A percentile compares a stretch with the other conserved stretches of the same genome.
These are phyloP conservation scores for Mellivora capensis DNA, from an alignment of 2,113 vertebrate species.

Conservation along the genomic window DNA sequence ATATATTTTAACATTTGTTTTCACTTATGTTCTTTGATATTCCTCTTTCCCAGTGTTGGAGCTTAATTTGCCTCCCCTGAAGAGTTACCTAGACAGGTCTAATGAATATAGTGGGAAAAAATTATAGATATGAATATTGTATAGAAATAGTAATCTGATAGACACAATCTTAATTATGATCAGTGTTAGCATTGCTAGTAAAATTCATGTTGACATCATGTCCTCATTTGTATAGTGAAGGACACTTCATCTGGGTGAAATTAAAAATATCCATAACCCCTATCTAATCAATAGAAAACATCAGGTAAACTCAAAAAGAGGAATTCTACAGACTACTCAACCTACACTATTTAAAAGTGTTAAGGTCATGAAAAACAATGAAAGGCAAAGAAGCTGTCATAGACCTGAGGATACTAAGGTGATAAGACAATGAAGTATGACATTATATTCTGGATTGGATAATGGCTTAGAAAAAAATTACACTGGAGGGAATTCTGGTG, in stretches of 20 bases:
- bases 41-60: not conserved
- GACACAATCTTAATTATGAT: not conserved
- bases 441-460: not conserved
- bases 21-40: not conserved
- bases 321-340: not conserved
- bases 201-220: not conserved
- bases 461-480: not conserved
- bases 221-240: not conserved
- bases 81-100: not conserved
- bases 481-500: not conserved
- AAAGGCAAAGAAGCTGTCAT: not conserved
- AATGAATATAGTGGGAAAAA: not conserved
- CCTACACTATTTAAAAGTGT: not conserved
- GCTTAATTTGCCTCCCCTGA: not conserved
- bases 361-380: not conserved
- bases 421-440: not conserved
- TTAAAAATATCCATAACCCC: not conserved
- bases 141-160: not conserved
- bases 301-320: not conserved
- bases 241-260: not conserved
- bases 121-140: not conserved
- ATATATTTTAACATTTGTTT: not conserved
- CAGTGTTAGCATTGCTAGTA: not conserved
- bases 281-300: not conserved
- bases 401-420: not conserved